Evolutionary conservation across 2,797 vertebrate species (phyloP).

Genomic region (Jordanella pulchra): DNA sequence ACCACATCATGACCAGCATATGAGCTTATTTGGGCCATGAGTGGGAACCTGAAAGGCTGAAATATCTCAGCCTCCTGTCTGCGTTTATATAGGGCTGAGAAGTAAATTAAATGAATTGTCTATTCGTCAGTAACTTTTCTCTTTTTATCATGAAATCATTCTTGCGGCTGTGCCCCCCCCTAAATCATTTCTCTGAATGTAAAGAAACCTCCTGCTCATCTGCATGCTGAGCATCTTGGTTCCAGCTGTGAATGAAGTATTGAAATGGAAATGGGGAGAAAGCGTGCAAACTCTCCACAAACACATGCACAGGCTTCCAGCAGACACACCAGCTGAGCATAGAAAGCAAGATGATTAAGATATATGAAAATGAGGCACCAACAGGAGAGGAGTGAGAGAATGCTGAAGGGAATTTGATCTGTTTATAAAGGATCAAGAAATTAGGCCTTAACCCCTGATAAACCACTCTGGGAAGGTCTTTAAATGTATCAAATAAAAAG

Average conservation of each 20-base stretch:
- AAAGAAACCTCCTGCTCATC: conserved; percentile 62
- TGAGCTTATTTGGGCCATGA: background rate
- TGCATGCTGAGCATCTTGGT: conserved; percentile 67
- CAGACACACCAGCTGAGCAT: conserved; percentile 58
- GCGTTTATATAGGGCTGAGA: background rate
- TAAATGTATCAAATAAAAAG: conserved; percentile 26
- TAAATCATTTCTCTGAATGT: conserved; percentile 24
- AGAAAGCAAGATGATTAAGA: conserved; percentile 26
- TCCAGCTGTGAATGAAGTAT: conserved; percentile 80
- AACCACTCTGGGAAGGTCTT: conserved; percentile 12
- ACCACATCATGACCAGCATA: background rate
- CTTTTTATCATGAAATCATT: conserved; percentile 31
- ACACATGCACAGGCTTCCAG: conserved; percentile 56
- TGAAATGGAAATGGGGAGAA: conserved; percentile 79
- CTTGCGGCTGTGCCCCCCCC: conserved; percentile 4
- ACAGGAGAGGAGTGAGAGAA: conserved; percentile 31
- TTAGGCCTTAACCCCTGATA: conserved; percentile 7
- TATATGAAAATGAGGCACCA: conserved; percentile 24
- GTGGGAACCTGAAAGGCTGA: background rate
- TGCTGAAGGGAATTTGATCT: conserved; percentile 1
- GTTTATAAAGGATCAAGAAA: background rate
- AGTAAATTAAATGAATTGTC: conserved; percentile 18
- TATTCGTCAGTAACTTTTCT: conserved; percentile 22
- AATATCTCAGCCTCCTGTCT: background rate
- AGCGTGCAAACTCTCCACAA: conserved; percentile 64